Evolutionary conservation across 2,113 vertebrate species (phyloP).

Genomic region (Ceyx margarethae): DNA sequence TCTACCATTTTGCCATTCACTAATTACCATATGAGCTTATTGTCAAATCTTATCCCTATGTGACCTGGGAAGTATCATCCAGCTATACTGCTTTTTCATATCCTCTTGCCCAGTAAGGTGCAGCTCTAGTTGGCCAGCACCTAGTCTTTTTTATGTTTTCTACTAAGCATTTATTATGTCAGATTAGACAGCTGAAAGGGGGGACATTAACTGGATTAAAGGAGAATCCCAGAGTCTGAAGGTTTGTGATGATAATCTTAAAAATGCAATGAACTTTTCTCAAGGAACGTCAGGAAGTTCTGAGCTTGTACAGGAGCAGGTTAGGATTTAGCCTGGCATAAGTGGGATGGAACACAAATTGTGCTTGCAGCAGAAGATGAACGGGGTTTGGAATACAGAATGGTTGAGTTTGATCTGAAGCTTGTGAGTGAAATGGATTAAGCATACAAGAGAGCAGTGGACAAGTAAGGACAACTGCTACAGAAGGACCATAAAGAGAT

Average conservation of each 20-base stretch:
- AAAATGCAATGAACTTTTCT: background rate
- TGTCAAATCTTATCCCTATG: background rate
- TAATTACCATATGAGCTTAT: background rate
- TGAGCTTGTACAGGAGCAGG: background rate
- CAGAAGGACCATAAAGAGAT: background rate
- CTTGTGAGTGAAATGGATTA: background rate
- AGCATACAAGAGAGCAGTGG: background rate
- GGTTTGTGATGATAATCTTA: background rate
- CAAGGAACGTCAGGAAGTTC: constrained; percentile 23
- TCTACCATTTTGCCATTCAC: background rate
- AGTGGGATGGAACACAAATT: constrained; percentile 35
- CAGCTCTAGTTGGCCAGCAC: background rate
- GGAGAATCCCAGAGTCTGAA: background rate
- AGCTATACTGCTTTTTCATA: background rate
- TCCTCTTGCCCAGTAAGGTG: background rate
- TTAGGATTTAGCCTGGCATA: constrained; percentile 49
- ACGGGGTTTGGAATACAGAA: constrained; percentile 23
- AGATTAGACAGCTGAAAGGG: background rate
- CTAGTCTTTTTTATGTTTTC: background rate
- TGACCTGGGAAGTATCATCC: background rate
- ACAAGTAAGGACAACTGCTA: background rate
- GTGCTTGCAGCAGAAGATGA: constrained; percentile 14
- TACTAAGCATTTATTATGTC: background rate
- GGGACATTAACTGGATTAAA: background rate
- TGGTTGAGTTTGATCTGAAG: background rate